Conservation (phyloP, 2,888 invertebrate species). For the Notocelia uddmanniana region DNA sequence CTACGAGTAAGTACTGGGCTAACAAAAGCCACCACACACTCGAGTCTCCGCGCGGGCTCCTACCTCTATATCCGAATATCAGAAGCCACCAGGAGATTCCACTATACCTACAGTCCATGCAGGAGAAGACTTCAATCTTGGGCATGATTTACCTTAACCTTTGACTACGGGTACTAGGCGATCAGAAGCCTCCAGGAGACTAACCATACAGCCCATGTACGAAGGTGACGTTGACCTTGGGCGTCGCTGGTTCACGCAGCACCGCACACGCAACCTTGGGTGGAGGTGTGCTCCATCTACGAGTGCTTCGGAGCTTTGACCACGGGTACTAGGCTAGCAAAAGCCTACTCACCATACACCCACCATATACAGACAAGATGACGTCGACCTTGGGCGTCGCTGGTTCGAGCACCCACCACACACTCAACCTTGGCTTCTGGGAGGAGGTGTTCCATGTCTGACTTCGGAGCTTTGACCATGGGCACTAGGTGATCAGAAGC, state of each 20-base stretch:
- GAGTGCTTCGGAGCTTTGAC: no score
- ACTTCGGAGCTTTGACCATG: no score
- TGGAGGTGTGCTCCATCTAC: constrained; percentile 71
- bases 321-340: no score
- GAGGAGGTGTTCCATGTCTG: constrained; percentile 71
- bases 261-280: constrained; percentile 73
- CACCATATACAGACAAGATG: no score
- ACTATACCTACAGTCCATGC: constrained; percentile 91
- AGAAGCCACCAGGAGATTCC: constrained; percentile 51
- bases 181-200: constrained; percentile 29
- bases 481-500: background rate
- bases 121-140: constrained; percentile 90
- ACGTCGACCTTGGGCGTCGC: constrained; percentile 84
- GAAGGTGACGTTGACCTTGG: constrained; percentile 89
- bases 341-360: constrained; percentile 90
- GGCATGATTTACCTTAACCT: no score
- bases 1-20: no score
- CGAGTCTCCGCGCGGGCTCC: no score
- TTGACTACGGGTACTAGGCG: background rate
- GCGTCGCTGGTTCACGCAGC: constrained; percentile 63
- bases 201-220: constrained; percentile 92
- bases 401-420: constrained; percentile 70
- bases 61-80: no score
- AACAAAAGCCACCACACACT: no score
- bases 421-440: constrained; percentile 72